A percentile compares a stretch with the other conserved stretches of the same genome.
These are phyloP conservation scores for Rhodeus uyekii DNA, from an alignment of 2,797 vertebrate species.

Conservation along the genomic window DNA sequence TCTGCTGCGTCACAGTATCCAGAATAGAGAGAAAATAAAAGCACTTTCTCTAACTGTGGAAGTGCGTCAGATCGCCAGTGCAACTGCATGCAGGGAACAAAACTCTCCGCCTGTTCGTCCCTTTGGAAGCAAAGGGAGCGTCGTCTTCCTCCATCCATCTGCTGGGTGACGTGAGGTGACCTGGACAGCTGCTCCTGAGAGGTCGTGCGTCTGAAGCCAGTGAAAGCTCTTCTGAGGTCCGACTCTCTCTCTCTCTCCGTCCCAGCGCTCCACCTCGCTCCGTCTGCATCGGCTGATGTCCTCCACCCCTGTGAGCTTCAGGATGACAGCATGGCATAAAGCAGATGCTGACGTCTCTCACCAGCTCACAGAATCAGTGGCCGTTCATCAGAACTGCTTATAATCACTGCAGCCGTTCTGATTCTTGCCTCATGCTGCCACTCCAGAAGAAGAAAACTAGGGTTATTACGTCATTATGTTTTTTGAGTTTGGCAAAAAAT, in stretches of 20 bases:
- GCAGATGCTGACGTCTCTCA: background rate
- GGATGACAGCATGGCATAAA: slow-evolving; percentile 46
- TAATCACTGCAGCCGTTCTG: too few species aligned
- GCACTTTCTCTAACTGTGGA: background rate
- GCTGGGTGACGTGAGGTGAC: background rate
- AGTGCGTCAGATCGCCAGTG: background rate
- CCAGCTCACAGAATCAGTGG: too few species aligned
- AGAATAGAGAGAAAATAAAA: background rate
- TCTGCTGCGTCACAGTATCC: background rate
- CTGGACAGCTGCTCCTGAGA: too few species aligned
- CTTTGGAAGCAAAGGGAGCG: too few species aligned
- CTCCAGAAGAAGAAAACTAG: background rate
- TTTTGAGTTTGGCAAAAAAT: background rate
- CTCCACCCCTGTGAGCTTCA: slow-evolving; percentile 57
- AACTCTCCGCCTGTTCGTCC: background rate
- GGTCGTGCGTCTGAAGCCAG: background rate
- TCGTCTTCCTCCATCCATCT: background rate
- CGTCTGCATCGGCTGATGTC: too few species aligned
- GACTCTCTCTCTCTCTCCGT: slow-evolving; percentile 33
- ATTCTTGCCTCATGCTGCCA: background rate
- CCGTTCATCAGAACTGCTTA: too few species aligned
- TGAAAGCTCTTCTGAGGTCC: slow-evolving; percentile 28
- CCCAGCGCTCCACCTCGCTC: slow-evolving; percentile 35
- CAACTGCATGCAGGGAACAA: background rate
- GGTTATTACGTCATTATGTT: background rate